A percentile compares a stretch with the other conserved stretches of the same genome.
phyloP scores from a whole-genome alignment of 2,888 invertebrate genomes.

The Himalopsyche tibetana region DNA sequence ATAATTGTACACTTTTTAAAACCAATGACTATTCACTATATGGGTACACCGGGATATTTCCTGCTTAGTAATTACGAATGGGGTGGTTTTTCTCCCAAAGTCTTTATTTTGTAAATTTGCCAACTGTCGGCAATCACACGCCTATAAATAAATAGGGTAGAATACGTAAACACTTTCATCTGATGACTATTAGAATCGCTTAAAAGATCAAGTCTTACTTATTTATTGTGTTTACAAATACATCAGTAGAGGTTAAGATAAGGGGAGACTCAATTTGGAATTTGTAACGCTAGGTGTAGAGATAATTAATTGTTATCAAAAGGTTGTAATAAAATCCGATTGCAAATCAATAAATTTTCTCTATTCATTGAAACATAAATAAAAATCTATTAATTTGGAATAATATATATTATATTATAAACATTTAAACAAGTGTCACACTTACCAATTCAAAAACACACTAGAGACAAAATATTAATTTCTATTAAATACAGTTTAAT shows the following conservation, averaged over 20 bases:
- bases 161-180: background rate
- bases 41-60: background rate
- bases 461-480: no score
- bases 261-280: background rate
- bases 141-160: conserved; percentile 16
- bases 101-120: conserved; percentile 6
- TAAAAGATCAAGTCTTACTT: conserved; percentile 9
- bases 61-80: background rate
- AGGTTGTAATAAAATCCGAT: background rate
- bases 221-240: background rate
- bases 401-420: no score
- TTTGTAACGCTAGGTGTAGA: background rate
- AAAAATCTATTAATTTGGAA: no score
- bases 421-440: no score
- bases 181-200: conserved; percentile 13
- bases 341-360: background rate
- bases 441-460: no score
- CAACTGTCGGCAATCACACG: conserved; percentile 6
- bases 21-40: no score
- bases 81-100: background rate
- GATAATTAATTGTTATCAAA: background rate
- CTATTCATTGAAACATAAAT: no score
- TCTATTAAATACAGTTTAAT: no score
- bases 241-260: background rate
- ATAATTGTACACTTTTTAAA: no score